Evolutionary conservation across 2,888 invertebrate genomes (phyloP), one percentile per base, ranked within the genome.

Genomic region (Hyppa rectilinea): DNA sequence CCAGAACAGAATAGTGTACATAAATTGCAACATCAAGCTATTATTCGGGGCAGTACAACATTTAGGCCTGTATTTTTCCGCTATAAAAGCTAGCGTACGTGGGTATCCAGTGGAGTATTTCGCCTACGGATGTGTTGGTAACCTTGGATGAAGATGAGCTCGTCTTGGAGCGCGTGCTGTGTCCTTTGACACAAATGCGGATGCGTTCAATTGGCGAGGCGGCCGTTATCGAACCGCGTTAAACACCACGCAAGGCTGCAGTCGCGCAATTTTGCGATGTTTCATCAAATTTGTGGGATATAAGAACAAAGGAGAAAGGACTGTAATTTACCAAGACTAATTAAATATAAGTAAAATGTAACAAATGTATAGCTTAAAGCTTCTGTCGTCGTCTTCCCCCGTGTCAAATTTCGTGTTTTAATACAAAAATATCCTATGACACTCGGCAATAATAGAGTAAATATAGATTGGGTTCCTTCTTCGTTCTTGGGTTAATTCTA

Each of bases 111-210:
- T 77, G 78, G 86, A 83, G 83, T 87, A 89, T 90, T 88, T 87
- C 85, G 88, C 85, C 88, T 87, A 88, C 92, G 92, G 92, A 92
- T 92, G 89, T 89, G 87, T 87, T 80, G 84, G 85, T 92, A 94
- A 94, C 95, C 95, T 95, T 95, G 95, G 90, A 77, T 85, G 82
- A 88, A 91, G 93, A 94, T 93, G 91, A 94, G 89, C 90, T 87
- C 91, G 92, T 94, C 94, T 95, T 94, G 88, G 86, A 93, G 91
- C 93, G 92, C 92, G 92, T 92, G 94, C 93, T 93, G 90, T 91
- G 95, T 94, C 95, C 93, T 95, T 93, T 94, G 91, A 90, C 90
- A 92, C 91, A 95, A 95, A 95, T 95, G 95, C 95, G 95, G 95
- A 96, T 95, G 95, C 92, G 90, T 82, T 92, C 95, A 95, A 95